A percentile compares a stretch with the other conserved stretches of the same genome.
Conservation (phyloP, 2,113 vertebrate genomes). For the Martes martes region DNA sequence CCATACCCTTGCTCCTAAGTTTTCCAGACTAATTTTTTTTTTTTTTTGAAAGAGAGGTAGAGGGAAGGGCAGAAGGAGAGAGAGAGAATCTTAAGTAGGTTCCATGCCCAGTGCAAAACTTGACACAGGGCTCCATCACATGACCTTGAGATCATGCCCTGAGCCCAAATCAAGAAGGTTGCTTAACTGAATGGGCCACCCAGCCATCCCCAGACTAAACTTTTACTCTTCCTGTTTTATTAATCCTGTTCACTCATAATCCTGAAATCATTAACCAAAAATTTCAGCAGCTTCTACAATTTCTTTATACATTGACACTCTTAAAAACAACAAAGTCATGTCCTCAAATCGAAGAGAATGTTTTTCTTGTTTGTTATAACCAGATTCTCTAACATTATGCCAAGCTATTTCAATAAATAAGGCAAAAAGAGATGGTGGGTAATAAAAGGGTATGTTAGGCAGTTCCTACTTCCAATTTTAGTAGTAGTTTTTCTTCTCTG, state of each 20-base stretch:
- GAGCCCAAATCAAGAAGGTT: neutral
- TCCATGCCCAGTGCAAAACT: neutral
- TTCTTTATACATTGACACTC: neutral
- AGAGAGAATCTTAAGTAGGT: neutral
- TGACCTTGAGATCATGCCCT: neutral
- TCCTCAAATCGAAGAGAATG: neutral
- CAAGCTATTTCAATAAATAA: constrained; percentile 17
- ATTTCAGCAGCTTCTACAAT: neutral
- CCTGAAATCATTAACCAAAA: constrained; percentile 35
- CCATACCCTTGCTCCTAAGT: neutral
- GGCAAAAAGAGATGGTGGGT: neutral
- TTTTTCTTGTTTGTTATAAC: neutral
- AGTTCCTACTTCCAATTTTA: neutral
- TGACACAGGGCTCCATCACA: neutral
- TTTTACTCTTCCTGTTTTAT: neutral
- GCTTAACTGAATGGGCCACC: neutral
- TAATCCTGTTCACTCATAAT: neutral
- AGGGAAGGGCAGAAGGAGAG: neutral
- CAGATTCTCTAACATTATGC: neutral
- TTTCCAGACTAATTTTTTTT: constrained; percentile 12
- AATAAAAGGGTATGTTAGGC: neutral
- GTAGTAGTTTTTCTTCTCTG: neutral
- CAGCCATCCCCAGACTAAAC: neutral
- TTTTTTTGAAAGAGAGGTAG: neutral
- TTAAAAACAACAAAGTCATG: constrained; percentile 6